These are phyloP conservation scores for Pleuronectes platessa DNA, from an alignment of 2,113 vertebrate species.

Conservation along the genomic window DNA sequence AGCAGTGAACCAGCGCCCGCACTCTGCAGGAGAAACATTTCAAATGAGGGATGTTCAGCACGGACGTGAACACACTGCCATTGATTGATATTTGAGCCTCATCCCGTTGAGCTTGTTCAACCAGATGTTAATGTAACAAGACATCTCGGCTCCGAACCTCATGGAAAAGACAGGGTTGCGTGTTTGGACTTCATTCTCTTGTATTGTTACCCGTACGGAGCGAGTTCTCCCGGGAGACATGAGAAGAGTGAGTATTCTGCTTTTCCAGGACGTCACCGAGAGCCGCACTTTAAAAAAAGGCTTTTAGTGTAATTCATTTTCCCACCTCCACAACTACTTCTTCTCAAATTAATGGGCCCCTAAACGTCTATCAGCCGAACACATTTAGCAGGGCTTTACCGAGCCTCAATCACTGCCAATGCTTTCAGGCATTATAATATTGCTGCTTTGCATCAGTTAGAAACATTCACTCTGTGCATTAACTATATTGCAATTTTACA, in stretches of 20 bases:
- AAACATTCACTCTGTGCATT: conserved; percentile 68
- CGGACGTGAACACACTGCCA: not conserved
- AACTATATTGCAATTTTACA: conserved; percentile 63
- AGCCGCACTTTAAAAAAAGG: conserved; percentile 69
- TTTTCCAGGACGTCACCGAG: conserved; percentile 59
- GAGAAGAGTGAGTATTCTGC: conserved; percentile 50
- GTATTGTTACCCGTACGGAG: conserved; percentile 1
- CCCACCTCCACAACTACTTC: conserved; percentile 68
- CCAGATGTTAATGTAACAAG: conserved; percentile 26
- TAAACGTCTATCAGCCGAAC: conserved; percentile 73
- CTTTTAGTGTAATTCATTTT: conserved; percentile 80
- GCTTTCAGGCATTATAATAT: conserved; percentile 72
- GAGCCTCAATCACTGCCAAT: conserved; percentile 71
- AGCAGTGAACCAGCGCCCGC: not conserved
- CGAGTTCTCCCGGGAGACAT: conserved; percentile 21
- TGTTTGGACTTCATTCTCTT: not conserved
- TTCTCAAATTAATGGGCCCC: conserved; percentile 75
- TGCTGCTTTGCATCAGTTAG: conserved; percentile 69
- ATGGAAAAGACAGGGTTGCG: conserved; percentile 9
- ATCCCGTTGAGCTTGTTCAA: conserved; percentile 30
- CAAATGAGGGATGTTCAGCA: not conserved
- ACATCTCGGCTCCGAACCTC: conserved; percentile 19
- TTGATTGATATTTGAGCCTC: conserved; percentile 44
- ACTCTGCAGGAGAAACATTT: conserved; percentile 15
- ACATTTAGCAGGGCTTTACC: conserved; percentile 74